These are phyloP conservation scores for Pediacus dermestoides DNA, from an alignment of 2,888 invertebrate genomes.

Conservation along the genomic window DNA sequence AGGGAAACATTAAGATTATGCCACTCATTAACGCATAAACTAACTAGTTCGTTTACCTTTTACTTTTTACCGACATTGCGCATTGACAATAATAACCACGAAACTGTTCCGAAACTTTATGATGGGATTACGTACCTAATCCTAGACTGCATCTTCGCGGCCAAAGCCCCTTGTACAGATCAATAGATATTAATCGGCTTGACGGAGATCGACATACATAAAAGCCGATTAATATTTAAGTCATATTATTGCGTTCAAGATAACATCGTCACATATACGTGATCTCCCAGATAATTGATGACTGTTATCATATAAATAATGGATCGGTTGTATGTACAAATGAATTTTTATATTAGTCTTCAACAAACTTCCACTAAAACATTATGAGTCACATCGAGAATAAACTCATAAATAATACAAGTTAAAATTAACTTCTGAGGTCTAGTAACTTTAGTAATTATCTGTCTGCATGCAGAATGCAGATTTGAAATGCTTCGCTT, in stretches of 20 bases:
- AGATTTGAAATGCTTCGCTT: neutral
- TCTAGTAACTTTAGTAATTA: constrained; percentile 5
- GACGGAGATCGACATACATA: constrained; percentile 22
- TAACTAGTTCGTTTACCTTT: constrained; percentile 5
- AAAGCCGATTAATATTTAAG: constrained; percentile 34
- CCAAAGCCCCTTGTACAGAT: too few relatives aligned
- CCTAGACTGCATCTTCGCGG: too few relatives aligned
- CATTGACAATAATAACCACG: too few relatives aligned
- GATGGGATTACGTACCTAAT: too few relatives aligned
- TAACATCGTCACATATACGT: constrained; percentile 18
- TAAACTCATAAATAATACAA: constrained; percentile 5
- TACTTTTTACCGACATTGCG: too few relatives aligned
- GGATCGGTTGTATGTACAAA: neutral
- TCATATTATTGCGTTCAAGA: constrained; percentile 28
- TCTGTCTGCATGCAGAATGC: neutral
- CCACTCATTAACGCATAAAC: constrained; percentile 1
- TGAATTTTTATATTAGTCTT: neutral
- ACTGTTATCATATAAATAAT: too few relatives aligned
- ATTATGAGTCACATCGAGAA: neutral
- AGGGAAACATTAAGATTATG: too few relatives aligned
- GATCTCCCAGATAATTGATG: constrained; percentile 15
- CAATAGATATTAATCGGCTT: constrained; percentile 24
- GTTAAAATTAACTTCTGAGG: constrained; percentile 2
- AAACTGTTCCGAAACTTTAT: too few relatives aligned
- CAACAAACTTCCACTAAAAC: neutral